Percentiles rank a stretch among this genome's conserved stretches.
These are phyloP conservation scores for Nothura maculosa DNA, from an alignment of 2,797 vertebrate genomes.

Conservation along the genomic window DNA sequence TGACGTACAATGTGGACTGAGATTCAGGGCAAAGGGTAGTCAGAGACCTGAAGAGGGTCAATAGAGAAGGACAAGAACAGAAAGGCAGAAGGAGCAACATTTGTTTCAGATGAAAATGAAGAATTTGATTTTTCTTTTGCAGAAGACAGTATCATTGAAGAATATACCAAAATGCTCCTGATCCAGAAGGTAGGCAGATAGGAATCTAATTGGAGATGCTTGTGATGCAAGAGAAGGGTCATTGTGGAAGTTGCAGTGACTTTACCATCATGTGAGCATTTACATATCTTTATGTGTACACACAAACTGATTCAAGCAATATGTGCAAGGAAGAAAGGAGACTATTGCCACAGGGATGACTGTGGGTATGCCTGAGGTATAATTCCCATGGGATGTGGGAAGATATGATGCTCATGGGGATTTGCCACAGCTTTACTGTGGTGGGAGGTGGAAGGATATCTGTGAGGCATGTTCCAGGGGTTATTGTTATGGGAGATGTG, in stretches of 20 bases:
- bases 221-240: not conserved
- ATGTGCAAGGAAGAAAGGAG: not conserved
- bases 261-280: constrained; percentile 28
- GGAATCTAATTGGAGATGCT: not conserved
- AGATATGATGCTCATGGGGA: not conserved
- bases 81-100: not conserved
- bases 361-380: constrained; percentile 22
- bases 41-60: not conserved
- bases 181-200: not conserved
- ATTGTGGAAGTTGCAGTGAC: constrained; percentile 7
- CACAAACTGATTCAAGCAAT: constrained; percentile 1
- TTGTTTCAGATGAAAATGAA: constrained; percentile 4
- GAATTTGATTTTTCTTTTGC: not conserved
- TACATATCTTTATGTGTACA: not conserved
- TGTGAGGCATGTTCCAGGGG: not conserved
- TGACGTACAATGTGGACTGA: not conserved
- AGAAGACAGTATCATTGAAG: not conserved
- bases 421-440: constrained; percentile 15
- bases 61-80: not conserved
- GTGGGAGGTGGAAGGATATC: not conserved
- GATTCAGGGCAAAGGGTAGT: not conserved
- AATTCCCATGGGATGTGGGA: not conserved
- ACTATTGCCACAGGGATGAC: not conserved
- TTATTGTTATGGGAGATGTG: not conserved
- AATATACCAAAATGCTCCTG: not conserved